Percentiles rank a stretch among this genome's conserved stretches.
phyloP scores from a whole-genome alignment of 1,140 invertebrate genomes.

The Eufriesea mexicana region DNA sequence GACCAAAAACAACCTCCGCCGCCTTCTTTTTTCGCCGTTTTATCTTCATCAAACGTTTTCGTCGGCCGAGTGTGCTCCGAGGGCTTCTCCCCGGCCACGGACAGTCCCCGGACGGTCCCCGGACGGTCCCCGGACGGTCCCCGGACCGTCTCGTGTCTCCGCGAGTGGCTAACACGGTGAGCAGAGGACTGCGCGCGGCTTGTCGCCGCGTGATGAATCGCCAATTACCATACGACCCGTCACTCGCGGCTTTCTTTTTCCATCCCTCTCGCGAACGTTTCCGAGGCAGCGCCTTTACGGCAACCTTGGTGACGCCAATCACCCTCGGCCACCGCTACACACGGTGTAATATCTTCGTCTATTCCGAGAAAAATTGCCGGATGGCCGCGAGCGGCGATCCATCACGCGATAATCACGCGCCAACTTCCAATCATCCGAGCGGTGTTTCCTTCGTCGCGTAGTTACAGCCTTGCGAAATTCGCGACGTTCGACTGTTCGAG shows the following conservation, averaged over 20 bases:
- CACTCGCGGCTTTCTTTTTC: conserved; percentile 39
- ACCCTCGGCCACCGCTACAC: conserved; percentile 27
- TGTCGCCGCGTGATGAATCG: conserved; percentile 61
- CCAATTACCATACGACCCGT: conserved; percentile 62
- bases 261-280: conserved; percentile 25
- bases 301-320: conserved; percentile 61
- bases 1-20: conserved; percentile 44
- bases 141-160: conserved; percentile 45
- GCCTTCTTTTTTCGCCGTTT: conserved; percentile 45
- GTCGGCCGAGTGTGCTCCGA: conserved; percentile 57
- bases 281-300: conserved; percentile 23
- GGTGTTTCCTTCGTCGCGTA: background rate
- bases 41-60: conserved; percentile 60
- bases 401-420: conserved; percentile 30
- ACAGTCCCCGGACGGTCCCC: conserved; percentile 42
- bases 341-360: conserved; percentile 46
- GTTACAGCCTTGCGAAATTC: conserved; percentile 2
- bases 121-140: conserved; percentile 34
- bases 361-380: conserved; percentile 48
- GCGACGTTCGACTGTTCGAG: background rate
- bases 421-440: background rate
- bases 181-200: conserved; percentile 48
- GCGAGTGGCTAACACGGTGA: conserved; percentile 59
- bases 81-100: background rate
- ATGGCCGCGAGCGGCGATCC: conserved; percentile 44